Conservation (phyloP, 1,140 invertebrate species). For the Pseudomyrmex dendroicus region DNA sequence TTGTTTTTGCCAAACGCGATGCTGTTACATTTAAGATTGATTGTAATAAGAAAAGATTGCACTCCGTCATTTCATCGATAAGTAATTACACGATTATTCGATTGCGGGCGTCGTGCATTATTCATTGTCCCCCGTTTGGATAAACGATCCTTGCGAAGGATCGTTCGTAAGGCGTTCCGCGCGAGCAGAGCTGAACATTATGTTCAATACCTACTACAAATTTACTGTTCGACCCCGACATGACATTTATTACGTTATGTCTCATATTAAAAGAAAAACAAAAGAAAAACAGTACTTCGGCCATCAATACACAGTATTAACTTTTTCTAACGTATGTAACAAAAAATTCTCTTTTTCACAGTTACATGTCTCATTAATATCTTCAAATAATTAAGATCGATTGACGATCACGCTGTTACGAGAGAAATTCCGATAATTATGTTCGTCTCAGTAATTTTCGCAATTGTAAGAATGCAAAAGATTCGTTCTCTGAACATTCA, state of each 20-base stretch:
- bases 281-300: not conserved
- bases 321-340: not conserved
- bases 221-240: not conserved
- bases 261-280: not conserved
- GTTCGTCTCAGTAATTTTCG: constrained; percentile 13
- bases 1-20: not conserved
- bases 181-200: constrained; percentile 26
- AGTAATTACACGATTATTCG: not conserved
- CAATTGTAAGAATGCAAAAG: constrained; percentile 37
- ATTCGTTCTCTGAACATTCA: constrained; percentile 12
- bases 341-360: not conserved
- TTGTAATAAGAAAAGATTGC: not conserved
- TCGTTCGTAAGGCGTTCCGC: not conserved
- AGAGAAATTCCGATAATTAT: constrained; percentile 18
- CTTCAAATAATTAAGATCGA: constrained; percentile 28
- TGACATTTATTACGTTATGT: not conserved
- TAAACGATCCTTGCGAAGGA: constrained; percentile 3
- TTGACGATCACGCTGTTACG: constrained; percentile 3
- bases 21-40: not conserved
- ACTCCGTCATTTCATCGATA: not conserved
- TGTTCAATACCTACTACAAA: not conserved
- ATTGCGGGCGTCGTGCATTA: constrained; percentile 28
- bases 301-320: not conserved
- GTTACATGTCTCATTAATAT: constrained; percentile 13
- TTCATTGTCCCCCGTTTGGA: constrained; percentile 9